Evolutionary conservation across 1,140 invertebrate species (phyloP), one percentile per base, ranked within the genome.

Genomic region (Sminthurinus signatus): DNA sequence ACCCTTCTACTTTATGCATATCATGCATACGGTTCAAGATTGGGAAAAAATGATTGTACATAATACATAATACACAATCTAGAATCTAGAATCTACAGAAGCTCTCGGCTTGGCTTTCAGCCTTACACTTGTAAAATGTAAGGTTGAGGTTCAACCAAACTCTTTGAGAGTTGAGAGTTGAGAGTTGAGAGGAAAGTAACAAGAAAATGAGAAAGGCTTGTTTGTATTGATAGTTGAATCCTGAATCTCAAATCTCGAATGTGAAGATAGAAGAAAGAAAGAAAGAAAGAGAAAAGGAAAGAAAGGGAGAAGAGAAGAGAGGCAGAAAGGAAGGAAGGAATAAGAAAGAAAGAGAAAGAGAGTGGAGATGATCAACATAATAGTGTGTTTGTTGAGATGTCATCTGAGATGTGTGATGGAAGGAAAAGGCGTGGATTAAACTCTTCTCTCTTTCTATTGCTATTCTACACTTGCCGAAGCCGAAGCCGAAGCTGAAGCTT

Each of bases 321-420:
- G 39, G 23, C 39, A 56, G 32, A 23, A 17, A 32, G 39, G 54
- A 56, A 42, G 27, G 54, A 39, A 42, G 28, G 23, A 29, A 29
- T 51, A 19, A 50, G 59, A 60, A 27, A 51, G 27, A 28, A 39
- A 42, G 32, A 12, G 29, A 60, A 46, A 36, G n/a, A 52, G 46
- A 54, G 27, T n/a, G 36, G 25, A 32, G 60, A 36, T 52, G n/a
- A 36, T 46, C 27, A 62, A 21, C 12, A 50, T 31, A 50, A 60
- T 48, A 52, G 59, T 39, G 31, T 50, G 36, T 39, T 56, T 56
- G 54, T 56, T 56, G 19, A 42, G 31, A 56, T 56, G 54, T 39
- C 54, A 56, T 56, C n/a, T 56, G 54, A 56, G 54, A 56, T 25
- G 54, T 39, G 54, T 19, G 54, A 39, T 21, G 54, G 52, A 48